A percentile compares a stretch with the other conserved stretches of the same genome.
Evolutionary conservation across 2,888 invertebrate genomes (phyloP).

Genomic region (Spodoptera exigua): DNA sequence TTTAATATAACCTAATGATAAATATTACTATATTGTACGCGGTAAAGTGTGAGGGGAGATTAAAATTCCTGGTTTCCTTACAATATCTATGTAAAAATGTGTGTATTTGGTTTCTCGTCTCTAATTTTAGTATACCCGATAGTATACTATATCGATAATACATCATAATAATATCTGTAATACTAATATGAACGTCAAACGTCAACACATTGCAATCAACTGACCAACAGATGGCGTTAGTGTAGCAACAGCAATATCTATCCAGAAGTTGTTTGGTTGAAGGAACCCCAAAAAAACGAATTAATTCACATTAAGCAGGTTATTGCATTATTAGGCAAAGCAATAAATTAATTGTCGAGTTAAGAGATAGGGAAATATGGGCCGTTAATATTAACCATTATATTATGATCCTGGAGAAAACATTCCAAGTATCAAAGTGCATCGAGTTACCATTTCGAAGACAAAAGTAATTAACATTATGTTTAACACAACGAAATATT

Average conservation of each 20-base stretch:
- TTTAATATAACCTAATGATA: constrained; percentile 35
- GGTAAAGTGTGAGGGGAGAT: too few species aligned
- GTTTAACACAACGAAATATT: constrained; percentile 7
- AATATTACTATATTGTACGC: constrained; percentile 21
- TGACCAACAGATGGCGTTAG: too few species aligned
- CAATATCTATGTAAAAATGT: too few species aligned
- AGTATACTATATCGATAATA: too few species aligned
- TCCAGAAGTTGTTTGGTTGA: too few species aligned
- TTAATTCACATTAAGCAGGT: constrained; percentile 34
- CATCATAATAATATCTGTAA: too few species aligned
- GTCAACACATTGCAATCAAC: too few species aligned
- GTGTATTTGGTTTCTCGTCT: too few species aligned
- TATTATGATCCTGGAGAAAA: constrained; percentile 31
- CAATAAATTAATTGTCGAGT: constrained; percentile 43
- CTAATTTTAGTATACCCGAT: too few species aligned
- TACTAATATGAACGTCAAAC: too few species aligned
- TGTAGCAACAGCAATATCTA: too few species aligned
- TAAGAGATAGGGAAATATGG: constrained; percentile 27
- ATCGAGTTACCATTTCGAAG: constrained; percentile 26
- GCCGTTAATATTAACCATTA: constrained; percentile 34
- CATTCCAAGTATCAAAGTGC: constrained; percentile 21
- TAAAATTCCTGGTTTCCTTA: too few species aligned
- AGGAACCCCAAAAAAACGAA: constrained; percentile 15
- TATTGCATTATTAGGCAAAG: constrained; percentile 47
- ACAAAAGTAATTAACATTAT: constrained; percentile 33